Evolutionary conservation across 2,888 invertebrate species (phyloP), one percentile per base, ranked within the genome.

Genomic region (Amphiduros pacificus): DNA sequence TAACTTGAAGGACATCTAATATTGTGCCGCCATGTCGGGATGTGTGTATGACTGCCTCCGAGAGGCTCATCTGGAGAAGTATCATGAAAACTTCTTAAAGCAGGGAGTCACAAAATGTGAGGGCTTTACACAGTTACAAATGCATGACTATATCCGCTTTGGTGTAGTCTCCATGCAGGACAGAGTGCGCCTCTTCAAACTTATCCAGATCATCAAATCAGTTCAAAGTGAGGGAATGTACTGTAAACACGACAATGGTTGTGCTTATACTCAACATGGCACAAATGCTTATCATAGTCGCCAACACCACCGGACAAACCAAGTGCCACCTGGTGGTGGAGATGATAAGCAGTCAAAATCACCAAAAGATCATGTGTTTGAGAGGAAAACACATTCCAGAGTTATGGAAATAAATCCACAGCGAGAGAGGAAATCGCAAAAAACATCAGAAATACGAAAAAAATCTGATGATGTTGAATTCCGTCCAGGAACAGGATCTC

Each of bases 51-150:
- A 71, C 40, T 71, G 69, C 48, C 56, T 81, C 11, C 68, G 71
- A 31, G 80, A 80, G 58, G 79, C 78, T 14, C 69, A 74, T 48
- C 67, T 81, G 53, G 79, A 80, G 54, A 74, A 74, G 59, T 80
- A 79, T 52, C 79, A 77, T 64, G 72, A 73, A 48, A 73, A 75
- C 58, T 77, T 80, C 53, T 63, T 75, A 55, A 71, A 73, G 1
- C 73, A 74, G 65, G 79, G 79, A 9, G 72, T 80, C 29, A 73
- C 73, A 11, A 71, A 72, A 29, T 78, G 78, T 50, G 78, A 79
- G 29, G 66, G 74, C 22, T 69, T 81, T 50, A 68, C 73, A 22
- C 65, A 67, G 41, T 65, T 81, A n/a, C 73, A 76, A 5, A 74
- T 76, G 64, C 68, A 75, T 55, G 78, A 80, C 54, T 78, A 76